Base-by-base conservation (phyloP, 2,888 invertebrate species). In the Conistra vaccinii region DNA sequence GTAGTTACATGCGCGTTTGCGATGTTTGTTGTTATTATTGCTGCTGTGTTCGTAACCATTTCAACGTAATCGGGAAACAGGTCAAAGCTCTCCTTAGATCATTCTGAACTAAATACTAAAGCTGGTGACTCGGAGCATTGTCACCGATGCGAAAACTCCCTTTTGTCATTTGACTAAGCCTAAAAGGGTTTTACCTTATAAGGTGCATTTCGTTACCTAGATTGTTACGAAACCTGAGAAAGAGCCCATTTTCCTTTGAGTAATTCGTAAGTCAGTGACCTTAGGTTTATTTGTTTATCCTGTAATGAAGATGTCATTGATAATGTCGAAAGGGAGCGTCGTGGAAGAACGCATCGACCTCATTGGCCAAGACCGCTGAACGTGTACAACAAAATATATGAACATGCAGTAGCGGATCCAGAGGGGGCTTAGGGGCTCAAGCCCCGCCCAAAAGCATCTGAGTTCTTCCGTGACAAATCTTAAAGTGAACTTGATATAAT, bases 241-340 rank as follows among this genome's bases (percentile, higher is more conserved):
- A 73, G 6, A 45, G 10, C 7, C 76, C 76, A 14, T 57, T 60
- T 62, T 7, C 82, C 48, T 62, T 57, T 62, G 26, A 62, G 17
- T 62, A 48, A 62, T 42, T 42, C 5, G 26, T 57, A 75, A 42
- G 76, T 62, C 62, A 75, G 14, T 76, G 39, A 74, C 29, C 74
- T 53, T n/a, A 29, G 23, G 17, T 48, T 58, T 3, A 45, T 39
- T 61, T 53, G 7, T 61, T 55, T 81, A 39, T 73, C 29, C 26
- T 57, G 55, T 62, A 32, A 9, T 20, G 23, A 32, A 45, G n/a
- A 29, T 17, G 39, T 32, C 39, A 74, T 32, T 29, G 35, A 53
- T 5, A 73, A 80, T 48, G 5, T 35, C 45, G n/a, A 42, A 45
- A 45, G 45, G 45, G 17, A 45, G 5, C 45, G 17, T 45, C 45